A percentile compares a stretch with the other conserved stretches of the same genome.
These are phyloP conservation scores for Platyrinchus mystaceus DNA, from an alignment of 2,797 vertebrate species.

Conservation along the genomic window DNA sequence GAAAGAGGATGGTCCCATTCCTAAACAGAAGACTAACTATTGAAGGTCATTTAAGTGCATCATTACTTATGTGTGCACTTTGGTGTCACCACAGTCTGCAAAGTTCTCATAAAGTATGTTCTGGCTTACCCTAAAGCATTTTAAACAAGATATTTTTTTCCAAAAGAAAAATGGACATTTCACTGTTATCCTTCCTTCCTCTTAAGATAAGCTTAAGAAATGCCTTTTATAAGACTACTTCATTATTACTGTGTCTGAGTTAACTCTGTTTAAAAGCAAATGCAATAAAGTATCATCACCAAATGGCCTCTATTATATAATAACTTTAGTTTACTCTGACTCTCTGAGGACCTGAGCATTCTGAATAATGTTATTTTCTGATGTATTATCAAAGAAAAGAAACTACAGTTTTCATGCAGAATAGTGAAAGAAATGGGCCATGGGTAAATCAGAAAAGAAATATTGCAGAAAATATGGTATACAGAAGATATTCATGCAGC, in stretches of 20 bases:
- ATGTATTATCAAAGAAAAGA: neutral
- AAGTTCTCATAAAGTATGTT: neutral
- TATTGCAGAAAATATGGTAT: neutral
- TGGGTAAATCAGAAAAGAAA: neutral
- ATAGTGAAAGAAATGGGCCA: slow-evolving; percentile 13
- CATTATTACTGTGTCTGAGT: neutral
- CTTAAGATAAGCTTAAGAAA: neutral
- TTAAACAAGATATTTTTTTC: neutral
- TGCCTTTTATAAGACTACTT: neutral
- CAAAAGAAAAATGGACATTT: neutral
- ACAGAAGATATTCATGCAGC: neutral
- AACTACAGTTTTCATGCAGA: neutral
- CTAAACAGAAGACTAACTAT: neutral
- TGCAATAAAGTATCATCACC: neutral
- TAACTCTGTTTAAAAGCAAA: slow-evolving; percentile 20
- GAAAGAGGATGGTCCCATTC: neutral
- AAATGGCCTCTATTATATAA: neutral
- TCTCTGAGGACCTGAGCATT: neutral
- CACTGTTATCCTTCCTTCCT: neutral
- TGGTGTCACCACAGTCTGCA: neutral
- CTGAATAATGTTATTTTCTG: neutral
- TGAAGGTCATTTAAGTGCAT: neutral
- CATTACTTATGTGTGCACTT: neutral
- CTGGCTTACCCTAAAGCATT: neutral
- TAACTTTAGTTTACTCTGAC: neutral